phyloP scores from a whole-genome alignment of 1,140 invertebrate genomes.

The Bombus cullumanus region DNA sequence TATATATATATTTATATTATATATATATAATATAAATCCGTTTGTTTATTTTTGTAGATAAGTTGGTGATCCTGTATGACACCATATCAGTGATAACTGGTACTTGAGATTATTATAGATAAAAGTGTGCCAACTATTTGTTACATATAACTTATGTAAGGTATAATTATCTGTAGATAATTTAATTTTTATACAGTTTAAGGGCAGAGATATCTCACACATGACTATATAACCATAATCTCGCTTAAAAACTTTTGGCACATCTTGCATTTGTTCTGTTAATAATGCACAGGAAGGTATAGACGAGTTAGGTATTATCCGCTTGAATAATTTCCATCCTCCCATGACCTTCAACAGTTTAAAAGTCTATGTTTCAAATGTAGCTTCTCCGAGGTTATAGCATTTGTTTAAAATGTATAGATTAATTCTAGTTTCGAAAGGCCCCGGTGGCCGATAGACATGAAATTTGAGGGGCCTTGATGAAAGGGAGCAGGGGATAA shows the following conservation, averaged over 20 bases:
- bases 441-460: too few species aligned
- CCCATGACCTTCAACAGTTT: not conserved
- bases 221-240: not conserved
- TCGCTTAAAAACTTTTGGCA: not conserved
- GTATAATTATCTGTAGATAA: not conserved
- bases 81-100: not conserved
- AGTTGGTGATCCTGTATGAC: fast-evolving
- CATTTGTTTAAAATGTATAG: not conserved
- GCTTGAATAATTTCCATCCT: not conserved
- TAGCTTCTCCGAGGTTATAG: too few species aligned
- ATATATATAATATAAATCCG: fast-evolving
- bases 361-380: not conserved
- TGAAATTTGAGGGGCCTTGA: too few species aligned
- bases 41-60: too few species aligned
- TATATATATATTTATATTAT: fast-evolving
- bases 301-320: not conserved
- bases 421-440: not conserved
- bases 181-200: not conserved
- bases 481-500: too few species aligned
- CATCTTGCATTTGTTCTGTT: not conserved
- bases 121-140: not conserved
- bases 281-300: slow-evolving; percentile 1
- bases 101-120: not conserved
- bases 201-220: not conserved
- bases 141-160: fast-evolving